These are phyloP conservation scores for Serinus canaria DNA, from an alignment of 2,113 vertebrate genomes.

Conservation along the genomic window DNA sequence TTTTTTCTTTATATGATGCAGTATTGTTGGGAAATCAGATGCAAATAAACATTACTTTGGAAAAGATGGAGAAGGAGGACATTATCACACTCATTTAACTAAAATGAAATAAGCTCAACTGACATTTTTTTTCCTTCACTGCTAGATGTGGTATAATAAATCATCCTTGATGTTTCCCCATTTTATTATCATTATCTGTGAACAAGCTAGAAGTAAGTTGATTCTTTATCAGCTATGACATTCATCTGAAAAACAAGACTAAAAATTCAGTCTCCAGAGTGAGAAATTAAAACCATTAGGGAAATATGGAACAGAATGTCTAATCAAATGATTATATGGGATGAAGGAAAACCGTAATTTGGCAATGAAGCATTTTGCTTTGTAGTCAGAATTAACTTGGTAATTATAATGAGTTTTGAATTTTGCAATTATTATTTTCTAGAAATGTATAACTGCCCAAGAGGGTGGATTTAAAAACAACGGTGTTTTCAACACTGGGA, in stretches of 20 bases:
- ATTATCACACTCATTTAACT: constrained; percentile 40
- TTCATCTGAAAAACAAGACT: constrained; percentile 47
- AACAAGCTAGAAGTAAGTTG: constrained; percentile 39
- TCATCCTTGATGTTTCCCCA: constrained; percentile 43
- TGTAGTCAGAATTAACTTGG: constrained; percentile 47
- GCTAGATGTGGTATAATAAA: constrained; percentile 35
- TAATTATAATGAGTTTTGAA: constrained; percentile 5
- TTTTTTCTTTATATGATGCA: not conserved
- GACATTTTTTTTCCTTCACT: not conserved
- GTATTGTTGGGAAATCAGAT: not conserved
- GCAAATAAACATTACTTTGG: constrained; percentile 4
- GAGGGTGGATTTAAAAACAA: not conserved
- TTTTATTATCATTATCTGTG: constrained; percentile 52
- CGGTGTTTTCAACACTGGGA: not conserved
- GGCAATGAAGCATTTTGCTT: constrained; percentile 49
- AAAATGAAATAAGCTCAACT: not conserved
- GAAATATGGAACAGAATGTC: constrained; percentile 43
- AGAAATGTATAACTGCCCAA: not conserved
- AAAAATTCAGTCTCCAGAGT: constrained; percentile 46
- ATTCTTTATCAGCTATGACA: constrained; percentile 42
- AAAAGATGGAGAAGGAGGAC: not conserved
- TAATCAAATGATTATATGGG: constrained; percentile 52
- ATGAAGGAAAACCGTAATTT: constrained; percentile 35
- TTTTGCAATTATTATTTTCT: constrained; percentile 24
- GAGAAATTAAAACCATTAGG: constrained; percentile 55